Conservation (phyloP, 2,888 invertebrate species). For the Cephonodes hylas region DNA sequence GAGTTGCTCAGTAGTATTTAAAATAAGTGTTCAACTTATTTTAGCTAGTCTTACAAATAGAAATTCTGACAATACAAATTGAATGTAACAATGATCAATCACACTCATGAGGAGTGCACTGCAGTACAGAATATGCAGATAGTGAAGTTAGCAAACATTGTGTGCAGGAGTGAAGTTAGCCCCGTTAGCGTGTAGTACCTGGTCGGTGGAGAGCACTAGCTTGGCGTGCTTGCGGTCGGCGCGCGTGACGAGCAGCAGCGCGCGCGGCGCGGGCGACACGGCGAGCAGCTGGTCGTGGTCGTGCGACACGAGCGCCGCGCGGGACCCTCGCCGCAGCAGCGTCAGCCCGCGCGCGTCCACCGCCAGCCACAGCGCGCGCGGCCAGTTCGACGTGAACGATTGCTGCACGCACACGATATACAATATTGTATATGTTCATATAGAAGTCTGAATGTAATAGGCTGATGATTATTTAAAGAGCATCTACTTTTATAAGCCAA, state of each 20-base stretch:
- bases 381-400: constrained; percentile 98
- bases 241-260: constrained; percentile 95
- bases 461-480: no score
- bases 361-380: constrained; percentile 94
- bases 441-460: no score
- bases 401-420: constrained; percentile 81
- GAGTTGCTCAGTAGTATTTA: no score
- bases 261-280: constrained; percentile 95
- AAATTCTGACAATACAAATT: no score
- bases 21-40: no score
- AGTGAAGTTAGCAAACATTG: no score
- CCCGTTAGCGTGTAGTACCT: constrained; percentile 74
- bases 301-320: constrained; percentile 94
- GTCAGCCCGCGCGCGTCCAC: constrained; percentile 96
- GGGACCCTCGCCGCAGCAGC: constrained; percentile 91
- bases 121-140: no score
- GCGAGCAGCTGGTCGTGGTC: constrained; percentile 94
- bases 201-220: constrained; percentile 95
- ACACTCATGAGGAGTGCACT: no score
- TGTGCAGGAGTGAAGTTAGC: background rate
- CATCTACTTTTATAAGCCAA: no score
- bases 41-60: no score
- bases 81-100: no score
- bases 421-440: constrained; percentile 43
- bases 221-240: constrained; percentile 95